Conservation (phyloP, 37 sponge, comb jelly and placozoan genomes). For the Axinella damicornis region DNA sequence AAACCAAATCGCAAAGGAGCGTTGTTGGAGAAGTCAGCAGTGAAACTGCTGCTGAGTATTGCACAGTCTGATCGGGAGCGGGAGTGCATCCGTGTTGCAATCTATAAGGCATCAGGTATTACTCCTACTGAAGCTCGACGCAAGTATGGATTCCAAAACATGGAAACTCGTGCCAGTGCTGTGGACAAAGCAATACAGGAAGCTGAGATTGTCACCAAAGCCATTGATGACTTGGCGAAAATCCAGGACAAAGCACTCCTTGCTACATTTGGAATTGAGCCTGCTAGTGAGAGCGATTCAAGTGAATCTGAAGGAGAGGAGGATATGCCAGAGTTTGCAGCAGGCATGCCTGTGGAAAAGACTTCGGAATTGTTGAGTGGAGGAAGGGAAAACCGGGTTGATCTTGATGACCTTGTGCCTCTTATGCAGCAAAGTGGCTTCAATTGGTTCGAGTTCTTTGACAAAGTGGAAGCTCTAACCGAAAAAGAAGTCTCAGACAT, state of each 20-base stretch:
- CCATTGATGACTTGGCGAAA: slow-evolving; percentile 25
- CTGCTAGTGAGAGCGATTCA: neutral
- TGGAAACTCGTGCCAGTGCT: slow-evolving; percentile 4
- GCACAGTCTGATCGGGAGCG: slow-evolving; percentile 31
- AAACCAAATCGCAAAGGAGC: neutral
- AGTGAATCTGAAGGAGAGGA: neutral
- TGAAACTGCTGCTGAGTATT: slow-evolving; percentile 9
- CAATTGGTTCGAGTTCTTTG: neutral
- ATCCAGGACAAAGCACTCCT: slow-evolving; percentile 28
- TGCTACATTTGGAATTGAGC: neutral
- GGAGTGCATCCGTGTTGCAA: slow-evolving; percentile 1
- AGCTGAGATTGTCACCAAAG: slow-evolving; percentile 10
- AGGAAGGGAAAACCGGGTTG: too few species aligned
- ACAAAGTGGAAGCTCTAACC: neutral
- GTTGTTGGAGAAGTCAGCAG: neutral
- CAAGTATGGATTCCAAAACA: slow-evolving; percentile 46
- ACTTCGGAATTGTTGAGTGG: too few species aligned
- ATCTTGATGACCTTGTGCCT: too few species aligned
- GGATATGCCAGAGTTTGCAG: neutral
- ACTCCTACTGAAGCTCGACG: slow-evolving; percentile 6
- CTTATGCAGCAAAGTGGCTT: slow-evolving; percentile 1
- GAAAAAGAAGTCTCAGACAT: neutral
- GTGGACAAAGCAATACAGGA: slow-evolving; percentile 25
- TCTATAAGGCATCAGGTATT: slow-evolving; percentile 20
- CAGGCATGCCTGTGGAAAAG: too few species aligned